These are phyloP conservation scores for Sylvilagus floridanus DNA, from an alignment of 2,797 vertebrate genomes.

Conservation along the genomic window DNA sequence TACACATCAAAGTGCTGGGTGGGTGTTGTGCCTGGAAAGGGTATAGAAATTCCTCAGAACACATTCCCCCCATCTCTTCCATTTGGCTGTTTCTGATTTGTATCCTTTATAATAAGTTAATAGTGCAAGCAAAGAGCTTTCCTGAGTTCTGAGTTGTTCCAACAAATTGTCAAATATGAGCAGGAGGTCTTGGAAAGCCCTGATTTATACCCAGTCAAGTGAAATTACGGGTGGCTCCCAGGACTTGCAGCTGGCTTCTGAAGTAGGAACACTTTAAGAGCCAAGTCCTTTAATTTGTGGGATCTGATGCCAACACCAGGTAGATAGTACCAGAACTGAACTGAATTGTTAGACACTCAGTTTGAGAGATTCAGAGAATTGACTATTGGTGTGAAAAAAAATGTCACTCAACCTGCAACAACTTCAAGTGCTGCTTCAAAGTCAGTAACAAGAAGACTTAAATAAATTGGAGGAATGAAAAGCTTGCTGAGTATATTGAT, in stretches of 20 bases:
- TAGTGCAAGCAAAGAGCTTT: neutral
- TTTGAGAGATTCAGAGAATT: neutral
- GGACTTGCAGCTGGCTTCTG: neutral
- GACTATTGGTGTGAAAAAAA: neutral
- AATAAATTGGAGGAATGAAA: neutral
- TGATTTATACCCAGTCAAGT: neutral
- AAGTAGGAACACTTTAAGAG: neutral
- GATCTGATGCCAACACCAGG: neutral
- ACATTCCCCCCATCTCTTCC: too few relatives aligned
- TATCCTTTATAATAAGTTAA: neutral
- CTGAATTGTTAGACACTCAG: neutral
- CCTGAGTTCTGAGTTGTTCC: neutral
- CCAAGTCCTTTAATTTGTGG: neutral
- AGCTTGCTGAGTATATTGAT: neutral
- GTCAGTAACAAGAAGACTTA: neutral
- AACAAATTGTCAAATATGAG: neutral
- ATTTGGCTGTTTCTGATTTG: neutral
- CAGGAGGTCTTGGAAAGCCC: neutral
- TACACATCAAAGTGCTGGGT: neutral
- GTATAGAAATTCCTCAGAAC: neutral
- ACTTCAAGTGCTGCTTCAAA: neutral
- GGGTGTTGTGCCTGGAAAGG: neutral
- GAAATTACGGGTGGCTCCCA: neutral
- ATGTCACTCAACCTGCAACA: neutral
- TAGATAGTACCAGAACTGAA: neutral